Percentiles rank a stretch among this genome's conserved stretches.
These are phyloP conservation scores for Drosophila ercepeae DNA, from an alignment of 1,140 invertebrate species.

Conservation along the genomic window DNA sequence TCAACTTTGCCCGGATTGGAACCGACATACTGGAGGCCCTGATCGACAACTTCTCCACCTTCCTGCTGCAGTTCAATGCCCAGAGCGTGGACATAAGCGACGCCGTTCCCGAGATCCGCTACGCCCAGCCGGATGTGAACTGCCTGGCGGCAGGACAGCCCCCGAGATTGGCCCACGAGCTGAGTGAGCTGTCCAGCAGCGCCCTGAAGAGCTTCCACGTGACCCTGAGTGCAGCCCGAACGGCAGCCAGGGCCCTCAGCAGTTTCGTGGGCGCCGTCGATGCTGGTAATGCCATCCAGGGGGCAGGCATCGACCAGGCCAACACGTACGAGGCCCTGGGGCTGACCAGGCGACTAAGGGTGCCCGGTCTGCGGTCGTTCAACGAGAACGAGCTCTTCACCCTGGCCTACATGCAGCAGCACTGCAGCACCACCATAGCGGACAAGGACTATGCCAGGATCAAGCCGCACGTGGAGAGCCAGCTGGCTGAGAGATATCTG, in stretches of 20 bases:
- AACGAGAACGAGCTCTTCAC: conserved; percentile 82
- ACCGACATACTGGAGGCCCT: conserved; percentile 74
- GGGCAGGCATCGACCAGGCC: conserved; percentile 68
- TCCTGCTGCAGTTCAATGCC: conserved; percentile 77
- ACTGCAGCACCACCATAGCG: conserved; percentile 76
- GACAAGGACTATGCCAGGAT: conserved; percentile 80
- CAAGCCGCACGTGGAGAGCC: conserved; percentile 77
- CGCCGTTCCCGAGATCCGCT: conserved; percentile 50
- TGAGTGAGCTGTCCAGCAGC: conserved; percentile 53
- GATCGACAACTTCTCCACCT: conserved; percentile 69
- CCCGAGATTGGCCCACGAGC: conserved; percentile 52
- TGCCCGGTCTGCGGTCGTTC: conserved; percentile 70
- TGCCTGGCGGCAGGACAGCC: conserved; percentile 63
- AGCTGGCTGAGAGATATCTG: conserved; percentile 76
- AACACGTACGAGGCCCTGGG: conserved; percentile 72
- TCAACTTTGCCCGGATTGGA: conserved; percentile 82
- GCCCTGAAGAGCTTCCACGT: conserved; percentile 76
- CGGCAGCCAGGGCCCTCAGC: conserved; percentile 64
- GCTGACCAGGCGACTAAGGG: conserved; percentile 56
- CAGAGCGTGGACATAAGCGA: conserved; percentile 58
- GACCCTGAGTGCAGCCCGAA: conserved; percentile 71
- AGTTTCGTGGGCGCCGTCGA: conserved; percentile 74
- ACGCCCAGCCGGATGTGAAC: conserved; percentile 64
- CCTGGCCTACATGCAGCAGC: conserved; percentile 79
- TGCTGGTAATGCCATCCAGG: conserved; percentile 63